phyloP scores from a whole-genome alignment of 2,113 vertebrate genomes.

The Oncorhynchus mykiss region DNA sequence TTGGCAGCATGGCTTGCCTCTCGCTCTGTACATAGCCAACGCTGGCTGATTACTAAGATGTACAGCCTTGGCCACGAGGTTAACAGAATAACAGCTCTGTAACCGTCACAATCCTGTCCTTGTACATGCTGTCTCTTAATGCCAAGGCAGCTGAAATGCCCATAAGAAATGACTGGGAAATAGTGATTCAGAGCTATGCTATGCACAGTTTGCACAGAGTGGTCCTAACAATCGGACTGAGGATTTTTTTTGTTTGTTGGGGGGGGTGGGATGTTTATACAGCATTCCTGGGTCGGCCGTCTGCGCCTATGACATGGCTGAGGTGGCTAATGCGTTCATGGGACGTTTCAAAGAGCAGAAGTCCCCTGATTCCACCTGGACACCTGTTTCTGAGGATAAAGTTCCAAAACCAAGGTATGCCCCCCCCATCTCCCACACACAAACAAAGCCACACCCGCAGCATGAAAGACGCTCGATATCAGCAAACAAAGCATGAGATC shows the following conservation, averaged over 20 bases:
- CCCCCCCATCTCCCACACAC: not conserved
- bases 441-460: conserved; percentile 9
- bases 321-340: conserved; percentile 90
- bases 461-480: conserved; percentile 50
- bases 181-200: conserved; percentile 62
- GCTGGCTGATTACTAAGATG: conserved; percentile 53
- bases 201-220: conserved; percentile 48
- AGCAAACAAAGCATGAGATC: conserved; percentile 71
- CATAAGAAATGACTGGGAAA: conserved; percentile 22
- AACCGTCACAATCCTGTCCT: conserved; percentile 64
- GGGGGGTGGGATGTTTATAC: conserved; percentile 36
- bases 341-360: conserved; percentile 99
- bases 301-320: conserved; percentile 96
- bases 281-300: conserved; percentile 98
- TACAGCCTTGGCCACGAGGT: conserved; percentile 50
- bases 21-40: conserved; percentile 46
- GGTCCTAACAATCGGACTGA: conserved; percentile 18
- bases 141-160: not conserved
- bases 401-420: conserved; percentile 93
- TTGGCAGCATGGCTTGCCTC: conserved; percentile 2
- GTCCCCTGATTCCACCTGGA: conserved; percentile 96
- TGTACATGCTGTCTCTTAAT: conserved; percentile 55
- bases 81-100: conserved; percentile 55
- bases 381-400: conserved; percentile 91
- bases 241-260: conserved; percentile 50